A percentile compares a stretch with the other conserved stretches of the same genome.
Evolutionary conservation across 2,113 vertebrate species (phyloP).

Genomic region (Carassius carassius): DNA sequence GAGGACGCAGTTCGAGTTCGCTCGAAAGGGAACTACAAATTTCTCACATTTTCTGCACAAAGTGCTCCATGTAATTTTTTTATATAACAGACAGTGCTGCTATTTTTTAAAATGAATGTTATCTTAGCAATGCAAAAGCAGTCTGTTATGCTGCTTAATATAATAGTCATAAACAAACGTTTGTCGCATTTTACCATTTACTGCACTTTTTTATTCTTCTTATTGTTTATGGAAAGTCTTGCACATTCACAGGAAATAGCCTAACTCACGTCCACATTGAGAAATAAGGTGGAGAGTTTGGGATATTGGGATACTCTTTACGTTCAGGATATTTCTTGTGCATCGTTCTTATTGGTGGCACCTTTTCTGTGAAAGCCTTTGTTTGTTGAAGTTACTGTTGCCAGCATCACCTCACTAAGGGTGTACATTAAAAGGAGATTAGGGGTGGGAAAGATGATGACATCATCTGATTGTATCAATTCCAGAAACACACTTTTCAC

Average conservation of each 20-base stretch:
- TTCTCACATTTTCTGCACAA: too few relatives aligned
- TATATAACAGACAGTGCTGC: background rate
- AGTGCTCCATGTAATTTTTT: background rate
- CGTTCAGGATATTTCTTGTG: background rate
- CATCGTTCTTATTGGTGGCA: background rate
- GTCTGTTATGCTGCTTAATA: background rate
- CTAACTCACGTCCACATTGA: background rate
- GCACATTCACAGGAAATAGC: background rate
- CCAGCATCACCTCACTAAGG: constrained; percentile 34
- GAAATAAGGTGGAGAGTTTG: background rate
- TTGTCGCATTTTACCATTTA: background rate
- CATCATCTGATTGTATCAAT: background rate
- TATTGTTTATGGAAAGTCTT: background rate
- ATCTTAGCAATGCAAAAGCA: background rate
- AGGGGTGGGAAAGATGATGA: constrained; percentile 10
- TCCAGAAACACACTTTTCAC: background rate
- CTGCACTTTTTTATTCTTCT: background rate
- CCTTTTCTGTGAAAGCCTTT: background rate
- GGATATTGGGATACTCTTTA: too few relatives aligned
- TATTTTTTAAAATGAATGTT: too few relatives aligned
- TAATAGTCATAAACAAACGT: background rate
- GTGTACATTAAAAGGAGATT: background rate
- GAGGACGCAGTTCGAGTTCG: too few relatives aligned
- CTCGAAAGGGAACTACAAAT: too few relatives aligned
- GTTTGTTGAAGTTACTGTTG: constrained; percentile 40